A percentile compares a stretch with the other conserved stretches of the same genome.
These are phyloP conservation scores for Oenanthe melanoleuca DNA, from an alignment of 2,113 vertebrate species.

Conservation along the genomic window DNA sequence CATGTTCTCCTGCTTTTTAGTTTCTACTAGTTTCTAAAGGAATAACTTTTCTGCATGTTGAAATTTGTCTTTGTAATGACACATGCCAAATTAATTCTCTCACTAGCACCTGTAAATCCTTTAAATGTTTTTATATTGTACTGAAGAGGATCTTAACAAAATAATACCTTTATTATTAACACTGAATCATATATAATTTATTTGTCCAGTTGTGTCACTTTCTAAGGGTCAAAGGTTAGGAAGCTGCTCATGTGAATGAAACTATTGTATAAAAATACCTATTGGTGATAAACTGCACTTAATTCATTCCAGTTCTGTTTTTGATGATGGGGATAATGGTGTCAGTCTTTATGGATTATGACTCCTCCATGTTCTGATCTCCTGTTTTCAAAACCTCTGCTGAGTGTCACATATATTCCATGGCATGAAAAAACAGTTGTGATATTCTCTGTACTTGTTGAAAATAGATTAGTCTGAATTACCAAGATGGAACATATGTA, in stretches of 20 bases:
- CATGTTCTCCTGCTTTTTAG: neutral
- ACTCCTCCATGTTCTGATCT: neutral
- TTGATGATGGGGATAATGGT: neutral
- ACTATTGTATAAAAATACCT: neutral
- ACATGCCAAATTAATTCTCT: neutral
- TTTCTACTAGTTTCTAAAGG: neutral
- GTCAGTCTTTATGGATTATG: neutral
- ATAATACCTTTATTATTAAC: neutral
- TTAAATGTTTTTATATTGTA: neutral
- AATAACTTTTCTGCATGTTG: neutral
- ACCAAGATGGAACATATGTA: neutral
- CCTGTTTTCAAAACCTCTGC: neutral
- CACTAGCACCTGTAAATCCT: neutral
- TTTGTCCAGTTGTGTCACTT: neutral
- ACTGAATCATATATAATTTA: neutral
- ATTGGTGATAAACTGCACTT: neutral
- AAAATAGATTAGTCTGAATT: neutral
- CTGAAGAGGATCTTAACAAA: neutral
- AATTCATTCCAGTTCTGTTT: neutral
- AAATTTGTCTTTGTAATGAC: neutral
- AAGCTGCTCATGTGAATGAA: neutral
- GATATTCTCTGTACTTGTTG: neutral
- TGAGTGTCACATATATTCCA: neutral
- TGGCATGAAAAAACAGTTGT: neutral
- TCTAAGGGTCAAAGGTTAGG: neutral